These are phyloP conservation scores for Microlaimidae sp. DNA, from an alignment of 2,888 invertebrate genomes.

Conservation along the genomic window DNA sequence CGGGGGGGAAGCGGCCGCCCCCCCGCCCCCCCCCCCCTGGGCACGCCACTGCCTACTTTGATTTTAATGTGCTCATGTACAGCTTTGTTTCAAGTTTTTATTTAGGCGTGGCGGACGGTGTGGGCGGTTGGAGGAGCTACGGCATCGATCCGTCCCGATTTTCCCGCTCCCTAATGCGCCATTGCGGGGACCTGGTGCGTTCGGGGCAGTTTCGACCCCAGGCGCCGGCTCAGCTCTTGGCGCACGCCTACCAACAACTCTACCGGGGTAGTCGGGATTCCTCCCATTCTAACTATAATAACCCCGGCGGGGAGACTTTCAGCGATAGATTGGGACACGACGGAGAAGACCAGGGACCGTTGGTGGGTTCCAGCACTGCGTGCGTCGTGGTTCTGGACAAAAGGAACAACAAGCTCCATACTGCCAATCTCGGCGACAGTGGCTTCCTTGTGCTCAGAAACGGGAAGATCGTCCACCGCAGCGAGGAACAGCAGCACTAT, in stretches of 20 bases:
- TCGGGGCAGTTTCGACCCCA: slow-evolving; percentile 65
- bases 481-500: slow-evolving; percentile 92
- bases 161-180: slow-evolving; percentile 77
- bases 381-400: slow-evolving; percentile 84
- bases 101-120: slow-evolving; percentile 90
- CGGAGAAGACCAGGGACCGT: too few relatives aligned
- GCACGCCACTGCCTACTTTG: too few relatives aligned
- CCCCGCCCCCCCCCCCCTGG: too few relatives aligned
- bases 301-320: not conserved
- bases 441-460: slow-evolving; percentile 80
- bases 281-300: not conserved
- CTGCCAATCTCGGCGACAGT: slow-evolving; percentile 96
- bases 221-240: slow-evolving; percentile 27
- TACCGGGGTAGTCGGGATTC: not conserved
- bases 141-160: slow-evolving; percentile 94
- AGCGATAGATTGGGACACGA: not conserved
- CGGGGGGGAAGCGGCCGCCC: too few relatives aligned
- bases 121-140: slow-evolving; percentile 93
- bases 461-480: slow-evolving; percentile 70
- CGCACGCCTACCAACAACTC: slow-evolving; percentile 9
- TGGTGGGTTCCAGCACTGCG: slow-evolving; percentile 67
- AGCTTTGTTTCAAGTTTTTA: too few relatives aligned
- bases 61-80: too few relatives aligned
- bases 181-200: slow-evolving; percentile 75
- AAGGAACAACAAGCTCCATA: slow-evolving; percentile 69